Evolutionary conservation across 2,888 invertebrate species (phyloP).

Genomic region (Diplazon laetatorius): DNA sequence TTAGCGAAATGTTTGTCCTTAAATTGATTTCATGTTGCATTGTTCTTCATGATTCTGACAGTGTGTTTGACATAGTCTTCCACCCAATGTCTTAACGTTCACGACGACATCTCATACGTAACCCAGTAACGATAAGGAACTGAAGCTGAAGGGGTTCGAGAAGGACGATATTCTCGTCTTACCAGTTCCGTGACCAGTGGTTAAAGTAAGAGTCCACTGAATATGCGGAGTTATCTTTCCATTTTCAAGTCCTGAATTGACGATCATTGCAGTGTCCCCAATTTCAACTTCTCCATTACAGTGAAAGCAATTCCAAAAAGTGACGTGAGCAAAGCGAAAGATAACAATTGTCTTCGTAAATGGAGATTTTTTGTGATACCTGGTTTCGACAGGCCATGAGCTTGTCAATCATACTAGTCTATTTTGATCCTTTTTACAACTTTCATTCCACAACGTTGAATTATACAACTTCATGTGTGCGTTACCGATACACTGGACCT

Average conservation of each 20-base stretch:
- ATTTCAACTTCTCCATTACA: constrained; percentile 3
- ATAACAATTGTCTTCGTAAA: constrained; percentile 21
- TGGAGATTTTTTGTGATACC: constrained; percentile 19
- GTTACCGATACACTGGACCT: not conserved
- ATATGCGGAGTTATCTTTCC: constrained; percentile 44
- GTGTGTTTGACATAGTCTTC: not conserved
- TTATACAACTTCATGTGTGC: constrained; percentile 37
- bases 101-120: constrained; percentile 10
- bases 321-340: not conserved
- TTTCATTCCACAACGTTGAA: constrained; percentile 22
- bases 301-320: constrained; percentile 22
- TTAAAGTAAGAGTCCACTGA: constrained; percentile 1
- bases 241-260: constrained; percentile 27
- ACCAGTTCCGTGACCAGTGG: not conserved
- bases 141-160: not conserved
- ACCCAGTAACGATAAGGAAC: constrained; percentile 23
- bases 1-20: no score
- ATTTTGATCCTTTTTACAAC: not conserved
- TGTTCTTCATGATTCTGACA: not conserved
- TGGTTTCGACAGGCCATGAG: not conserved
- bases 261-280: constrained; percentile 12
- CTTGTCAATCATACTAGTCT: not conserved
- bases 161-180: constrained; percentile 13
- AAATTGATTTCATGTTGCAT: no score
- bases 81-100: not conserved